Conservation (phyloP, 2,888 invertebrate species). For the Aleiodes leptofemur region DNA sequence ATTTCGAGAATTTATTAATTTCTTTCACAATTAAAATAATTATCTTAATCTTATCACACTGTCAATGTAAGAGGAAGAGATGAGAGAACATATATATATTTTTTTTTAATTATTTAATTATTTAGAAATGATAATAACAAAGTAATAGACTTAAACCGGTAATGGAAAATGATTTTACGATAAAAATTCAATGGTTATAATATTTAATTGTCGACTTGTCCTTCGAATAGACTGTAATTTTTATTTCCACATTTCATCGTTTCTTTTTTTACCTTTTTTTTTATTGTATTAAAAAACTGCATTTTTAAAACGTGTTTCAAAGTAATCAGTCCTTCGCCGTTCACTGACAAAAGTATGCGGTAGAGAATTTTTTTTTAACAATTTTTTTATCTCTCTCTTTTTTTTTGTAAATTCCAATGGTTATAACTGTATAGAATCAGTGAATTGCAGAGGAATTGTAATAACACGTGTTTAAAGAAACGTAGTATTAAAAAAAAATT, state of each 20-base stretch:
- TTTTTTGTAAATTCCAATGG: slow-evolving; percentile 1
- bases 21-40: too few relatives aligned
- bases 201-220: slow-evolving; percentile 6
- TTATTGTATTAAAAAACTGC: neutral
- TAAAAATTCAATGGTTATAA: neutral
- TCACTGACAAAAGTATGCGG: slow-evolving; percentile 12
- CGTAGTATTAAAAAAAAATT: slow-evolving; percentile 11
- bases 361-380: too few relatives aligned
- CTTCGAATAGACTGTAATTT: neutral
- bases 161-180: slow-evolving; percentile 8
- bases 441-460: slow-evolving; percentile 9
- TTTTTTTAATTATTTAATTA: neutral
- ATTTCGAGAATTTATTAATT: too few relatives aligned
- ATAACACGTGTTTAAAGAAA: slow-evolving; percentile 15
- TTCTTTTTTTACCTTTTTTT: neutral
- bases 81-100: too few relatives aligned
- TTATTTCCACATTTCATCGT: neutral
- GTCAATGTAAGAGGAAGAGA: too few relatives aligned
- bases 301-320: neutral
- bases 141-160: neutral
- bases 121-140: neutral
- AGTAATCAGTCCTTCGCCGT: slow-evolving; percentile 2
- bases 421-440: slow-evolving; percentile 28
- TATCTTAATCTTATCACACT: too few relatives aligned
- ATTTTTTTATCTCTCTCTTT: too few relatives aligned